Evolutionary conservation across 2,888 invertebrate genomes (phyloP), one percentile per base, ranked within the genome.

Genomic region (Tubulanus polymorphus): DNA sequence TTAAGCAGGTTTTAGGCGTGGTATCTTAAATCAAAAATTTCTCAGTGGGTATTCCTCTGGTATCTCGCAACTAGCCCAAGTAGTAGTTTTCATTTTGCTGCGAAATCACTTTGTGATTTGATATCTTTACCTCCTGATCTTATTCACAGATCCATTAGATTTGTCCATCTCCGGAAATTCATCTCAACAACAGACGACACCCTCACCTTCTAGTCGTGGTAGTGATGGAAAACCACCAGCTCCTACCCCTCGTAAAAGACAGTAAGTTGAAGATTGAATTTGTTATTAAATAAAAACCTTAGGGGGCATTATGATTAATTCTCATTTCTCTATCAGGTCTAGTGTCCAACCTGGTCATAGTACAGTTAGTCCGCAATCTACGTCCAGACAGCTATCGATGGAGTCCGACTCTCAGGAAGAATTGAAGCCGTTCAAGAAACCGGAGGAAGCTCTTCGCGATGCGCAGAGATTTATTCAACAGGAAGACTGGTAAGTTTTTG

Each of bases 391-490:
- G 15, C 18, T 41, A 23, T 41, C 41, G 23, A 41, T 65, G 18
- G 69, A 68, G 41, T 64, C 66, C 3, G 71, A 72, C 35, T 67
- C 67, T 53, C 71, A 71, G 48, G 72, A 71, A 55, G 71, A 72
- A 53, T 72, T 71, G 67, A 69, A 68, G 49, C 83, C 85, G 1
- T 84, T 84, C 63, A 84, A 84, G 20, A 87, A 86, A 68, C 86
- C 88, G 0, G 85, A 86, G 59, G 85, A 85, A 37, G 85, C 84
- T 0, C 73, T 88, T 15, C 82, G 83, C 20, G 85, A 85, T 57
- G 85, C 86, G 2, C 66, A 74, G 48, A 69, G 68, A 55, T 67
- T 72, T 37, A 61, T 80, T 37, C 63, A 65, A 29, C 66, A 68
- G 32, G 75, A 75, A 41, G 77, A 78, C 48, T 80, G 80, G 80